Evolutionary conservation across 2,113 vertebrate genomes (phyloP), one percentile per base, ranked within the genome.

Genomic region (Bubo bubo): DNA sequence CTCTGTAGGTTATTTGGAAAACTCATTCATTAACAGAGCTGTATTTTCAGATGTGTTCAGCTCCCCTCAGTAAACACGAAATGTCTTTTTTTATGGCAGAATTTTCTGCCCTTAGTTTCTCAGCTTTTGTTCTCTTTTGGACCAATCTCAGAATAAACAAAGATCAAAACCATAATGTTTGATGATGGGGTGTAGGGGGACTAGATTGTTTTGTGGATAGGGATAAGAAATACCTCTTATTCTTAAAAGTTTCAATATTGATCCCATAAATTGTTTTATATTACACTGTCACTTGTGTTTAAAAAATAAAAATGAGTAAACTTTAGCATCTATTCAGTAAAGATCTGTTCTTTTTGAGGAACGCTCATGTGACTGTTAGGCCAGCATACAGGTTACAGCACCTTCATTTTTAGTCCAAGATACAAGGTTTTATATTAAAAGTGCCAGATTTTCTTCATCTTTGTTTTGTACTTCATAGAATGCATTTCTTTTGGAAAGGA

Each of bases 121-220:
- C 41, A 67, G n/a, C 6, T 68, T 75, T 80, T 66, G 2, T 41
- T 87, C 23, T 45, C 22, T 85, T 83, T 45, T 27, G 37, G 49
- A 15, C 23, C 21, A 79, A 20, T 63, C 22, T 91, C 19, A 47
- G 35, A 50, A 39, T 66, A 93, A 95, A 56, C 5, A 64, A 39
- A 76, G 34, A 73, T 45, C 58, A 90, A 85, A 79, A 43, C 21
- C 18, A 17, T 50, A 6, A 37, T 53, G 43, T 84, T 95, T 90
- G 43, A 47, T 1, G 2, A 43, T 34, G 22, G 39, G 14, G 20
- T 53, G 5, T 15, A 34, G 20, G 58, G 24, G 2, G 0, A 47
- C 26, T 58, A 14, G 45, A 56, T 60, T 91, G 12, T 10, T 79
- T 43, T 75, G 24, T 68, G 27, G 17, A 28, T 32, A 64, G 6